Base-by-base conservation (phyloP, 2,113 vertebrate genomes). In the Campylomormyrus numenius region DNA sequence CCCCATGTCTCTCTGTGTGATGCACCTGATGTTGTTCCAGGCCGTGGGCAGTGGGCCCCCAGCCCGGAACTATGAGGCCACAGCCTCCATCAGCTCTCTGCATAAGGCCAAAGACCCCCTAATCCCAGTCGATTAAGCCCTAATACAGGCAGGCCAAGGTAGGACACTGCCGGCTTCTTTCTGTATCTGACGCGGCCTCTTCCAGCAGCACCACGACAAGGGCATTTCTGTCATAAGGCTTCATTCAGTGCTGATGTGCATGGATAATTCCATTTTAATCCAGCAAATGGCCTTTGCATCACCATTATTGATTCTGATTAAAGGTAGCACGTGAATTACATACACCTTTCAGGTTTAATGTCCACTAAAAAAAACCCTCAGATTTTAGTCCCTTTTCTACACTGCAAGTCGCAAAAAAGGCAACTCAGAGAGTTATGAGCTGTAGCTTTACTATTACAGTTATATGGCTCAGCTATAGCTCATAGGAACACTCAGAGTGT, bases 11-110 rank as follows among this genome's bases (percentile, higher is more conserved):
- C 53, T 58, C 13, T 53, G 3, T 42, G 52, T 89, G 39, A 85
- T n/a, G 80, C 88, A 90, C 74, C 42, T 92, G 92, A 90, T 94
- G 93, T 95, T 94, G 92, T 96, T 96, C 92, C 94, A 95, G 95
- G 94, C 31, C 3, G n/a, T 17, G 88, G 93, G 90, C 91, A 50
- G 77, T 52, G 87, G 85, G 93, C 92, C 85, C 88, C 48, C 87
- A 66, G 92, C 53, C 87, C 92, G 86, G 85, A 93, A 94, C 93
- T 94, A 94, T 77, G 94, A 94, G 94, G 92, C 93, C 85, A 93
- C 93, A 0, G 49, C 92, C 13, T 90, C 93, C 90, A 92, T 95
- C 92, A 91, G 90, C 90, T 0, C 90, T 88, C 90, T 45, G 39
- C 93, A n/a, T 91, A 93, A 93, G 92, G 53, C 87, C 89, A 70